Percentiles rank a stretch among this genome's conserved stretches.
These are phyloP conservation scores for Lymantria dispar DNA, from an alignment of 2,888 invertebrate genomes.

Conservation along the genomic window DNA sequence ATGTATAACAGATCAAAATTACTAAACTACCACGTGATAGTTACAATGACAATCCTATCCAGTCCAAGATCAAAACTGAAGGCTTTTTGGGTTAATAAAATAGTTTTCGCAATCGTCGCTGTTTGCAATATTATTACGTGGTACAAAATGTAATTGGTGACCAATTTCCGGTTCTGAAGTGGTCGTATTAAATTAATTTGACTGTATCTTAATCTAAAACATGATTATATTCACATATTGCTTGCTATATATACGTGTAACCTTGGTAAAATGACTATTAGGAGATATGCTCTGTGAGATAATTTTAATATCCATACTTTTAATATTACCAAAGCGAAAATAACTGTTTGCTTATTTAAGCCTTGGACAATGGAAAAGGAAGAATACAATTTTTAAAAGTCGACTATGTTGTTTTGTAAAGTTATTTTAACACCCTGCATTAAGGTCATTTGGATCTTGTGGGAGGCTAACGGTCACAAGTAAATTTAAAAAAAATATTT, in stretches of 20 bases:
- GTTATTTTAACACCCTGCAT: too few species aligned
- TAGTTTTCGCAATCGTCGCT: conserved; percentile 26
- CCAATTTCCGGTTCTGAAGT: conserved; percentile 26
- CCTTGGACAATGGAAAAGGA: too few species aligned
- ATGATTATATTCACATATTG: not conserved
- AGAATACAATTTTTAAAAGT: too few species aligned
- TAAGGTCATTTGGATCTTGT: too few species aligned
- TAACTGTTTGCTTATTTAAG: too few species aligned
- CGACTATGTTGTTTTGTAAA: too few species aligned
- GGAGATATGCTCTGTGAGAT: not conserved
- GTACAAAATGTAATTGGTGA: conserved; percentile 12
- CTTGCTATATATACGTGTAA: not conserved
- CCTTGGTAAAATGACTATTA: not conserved
- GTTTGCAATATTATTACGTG: conserved; percentile 15
- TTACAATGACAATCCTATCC: conserved; percentile 37
- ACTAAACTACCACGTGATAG: conserved; percentile 28
- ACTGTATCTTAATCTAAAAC: not conserved
- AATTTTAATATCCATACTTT: not conserved
- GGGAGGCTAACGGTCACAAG: too few species aligned
- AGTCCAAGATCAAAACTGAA: conserved; percentile 47
- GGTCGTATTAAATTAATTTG: conserved; percentile 10
- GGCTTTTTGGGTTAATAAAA: conserved; percentile 34
- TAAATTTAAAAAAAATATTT: too few species aligned
- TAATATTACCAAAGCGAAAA: too few species aligned
- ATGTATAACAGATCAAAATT: conserved; percentile 34